Evolutionary conservation across 2,113 vertebrate species (phyloP).

Genomic region (Grammomys dolichurus): DNA sequence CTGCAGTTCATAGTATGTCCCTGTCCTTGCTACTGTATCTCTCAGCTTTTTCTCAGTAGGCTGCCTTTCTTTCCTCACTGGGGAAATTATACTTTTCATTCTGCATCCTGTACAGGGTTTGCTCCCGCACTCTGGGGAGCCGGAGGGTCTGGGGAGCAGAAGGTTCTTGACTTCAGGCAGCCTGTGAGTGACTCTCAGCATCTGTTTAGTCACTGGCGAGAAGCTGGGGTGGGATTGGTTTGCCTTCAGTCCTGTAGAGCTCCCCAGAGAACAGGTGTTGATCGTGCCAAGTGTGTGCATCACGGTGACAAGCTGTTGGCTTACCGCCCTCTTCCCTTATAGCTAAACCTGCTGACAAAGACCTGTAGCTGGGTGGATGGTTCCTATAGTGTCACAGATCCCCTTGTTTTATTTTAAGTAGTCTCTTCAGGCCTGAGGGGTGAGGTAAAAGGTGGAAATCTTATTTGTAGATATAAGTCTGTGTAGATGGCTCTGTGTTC

Average conservation of each 20-base stretch:
- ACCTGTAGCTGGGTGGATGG: neutral
- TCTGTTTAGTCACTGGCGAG: neutral
- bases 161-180: neutral
- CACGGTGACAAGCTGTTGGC: constrained; percentile 42
- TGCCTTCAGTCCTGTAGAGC: neutral
- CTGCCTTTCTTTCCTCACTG: neutral
- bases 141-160: neutral
- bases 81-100: neutral
- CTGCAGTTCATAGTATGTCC: neutral
- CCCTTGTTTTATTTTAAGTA: constrained; percentile 10
- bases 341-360: neutral
- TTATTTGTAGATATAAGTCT: neutral
- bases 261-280: neutral
- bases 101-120: neutral
- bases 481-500: neutral
- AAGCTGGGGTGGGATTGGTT: neutral
- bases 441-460: neutral
- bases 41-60: constrained; percentile 31
- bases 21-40: neutral
- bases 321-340: neutral
- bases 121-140: neutral
- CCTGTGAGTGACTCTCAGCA: neutral
- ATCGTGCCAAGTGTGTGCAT: neutral
- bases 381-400: neutral
- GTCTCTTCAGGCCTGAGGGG: neutral